Evolutionary conservation across 1,140 invertebrate species (phyloP).

Genomic region (Drosophila tropicalis): DNA sequence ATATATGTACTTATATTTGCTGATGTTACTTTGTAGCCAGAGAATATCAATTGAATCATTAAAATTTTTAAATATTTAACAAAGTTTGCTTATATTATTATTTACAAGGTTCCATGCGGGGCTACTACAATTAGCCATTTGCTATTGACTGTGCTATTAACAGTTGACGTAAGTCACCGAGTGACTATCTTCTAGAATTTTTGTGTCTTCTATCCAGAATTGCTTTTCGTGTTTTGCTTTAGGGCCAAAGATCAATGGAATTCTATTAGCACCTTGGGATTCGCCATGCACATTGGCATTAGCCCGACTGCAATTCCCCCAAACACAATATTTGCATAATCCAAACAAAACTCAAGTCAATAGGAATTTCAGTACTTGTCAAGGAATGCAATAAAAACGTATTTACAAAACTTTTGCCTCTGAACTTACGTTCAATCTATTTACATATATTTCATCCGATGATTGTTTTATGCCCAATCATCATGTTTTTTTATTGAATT

Average conservation of each 20-base stretch:
- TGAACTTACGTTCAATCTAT: not conserved
- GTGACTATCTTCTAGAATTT: not conserved
- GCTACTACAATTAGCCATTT: constrained; percentile 5
- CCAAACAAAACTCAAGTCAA: not conserved
- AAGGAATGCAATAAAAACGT: not conserved
- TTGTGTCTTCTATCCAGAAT: not conserved
- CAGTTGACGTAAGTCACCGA: not conserved
- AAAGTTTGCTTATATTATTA: constrained; percentile 2
- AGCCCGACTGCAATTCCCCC: not conserved
- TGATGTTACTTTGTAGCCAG: not conserved
- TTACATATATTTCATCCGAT: too few species aligned
- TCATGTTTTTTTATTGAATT: too few species aligned
- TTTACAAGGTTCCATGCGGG: not conserved
- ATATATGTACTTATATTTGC: too few species aligned
- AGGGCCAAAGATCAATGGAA: constrained; percentile 7
- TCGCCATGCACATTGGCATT: not conserved
- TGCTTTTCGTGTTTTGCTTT: not conserved
- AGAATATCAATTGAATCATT: constrained; percentile 3
- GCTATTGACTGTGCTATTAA: constrained; percentile 12
- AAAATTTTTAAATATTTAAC: constrained; percentile 1
- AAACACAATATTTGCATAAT: not conserved
- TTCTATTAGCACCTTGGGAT: constrained; percentile 7
- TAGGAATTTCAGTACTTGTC: not conserved
- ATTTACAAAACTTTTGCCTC: not conserved
- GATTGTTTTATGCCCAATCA: too few species aligned